Base-by-base conservation (phyloP, 2,888 invertebrate genomes). In the Julus scanicus region DNA sequence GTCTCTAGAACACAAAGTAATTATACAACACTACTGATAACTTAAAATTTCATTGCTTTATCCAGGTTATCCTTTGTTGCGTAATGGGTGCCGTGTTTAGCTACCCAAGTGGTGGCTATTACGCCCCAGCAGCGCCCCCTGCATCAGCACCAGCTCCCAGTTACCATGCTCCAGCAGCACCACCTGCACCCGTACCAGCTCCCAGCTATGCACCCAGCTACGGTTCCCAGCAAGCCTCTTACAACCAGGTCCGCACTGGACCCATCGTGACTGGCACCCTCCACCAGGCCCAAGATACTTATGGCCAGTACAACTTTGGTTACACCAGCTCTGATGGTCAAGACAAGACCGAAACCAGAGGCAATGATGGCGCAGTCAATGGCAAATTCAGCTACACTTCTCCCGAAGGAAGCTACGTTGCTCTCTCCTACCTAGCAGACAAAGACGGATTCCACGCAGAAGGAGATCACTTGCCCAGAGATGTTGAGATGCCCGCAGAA, bases 361-460 rank as follows among this genome's bases (percentile, higher is more conserved):
- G 94, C 89, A 93, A 94, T 0, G 93, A 94, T 86, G 96, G 96
- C 20, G 94, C 94, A 88, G 94, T 96, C 37, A 92, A 93, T 48
- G 96, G 96, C 17, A 94, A 95, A 11, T 96, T 96, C 92, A 94
- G 94, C 89, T 96, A 95, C 92, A 94, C 94, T 84, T 94, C 94
- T 90, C 94, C 94, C 2, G 91, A 92, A 89, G 94, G 94, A 39
- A 93, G 94, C 88, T 93, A 94, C 89, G 93, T 95, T 89, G 94
- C 94, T 93, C 94, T 94, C 91, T 89, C 89, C 17, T 89, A 90
- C 89, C 89, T 89, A 94, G 95, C 95, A 89, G 95, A 95, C 91
- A 94, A 94, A 90, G 93, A 94, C 90, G 96, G 96, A n/a, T 96
- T 96, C 93, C 96, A 96, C 92, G 95, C 96, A 89, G 94, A 95